Conservation (phyloP, 2,888 invertebrate genomes). For the Isotomurus palustris region DNA sequence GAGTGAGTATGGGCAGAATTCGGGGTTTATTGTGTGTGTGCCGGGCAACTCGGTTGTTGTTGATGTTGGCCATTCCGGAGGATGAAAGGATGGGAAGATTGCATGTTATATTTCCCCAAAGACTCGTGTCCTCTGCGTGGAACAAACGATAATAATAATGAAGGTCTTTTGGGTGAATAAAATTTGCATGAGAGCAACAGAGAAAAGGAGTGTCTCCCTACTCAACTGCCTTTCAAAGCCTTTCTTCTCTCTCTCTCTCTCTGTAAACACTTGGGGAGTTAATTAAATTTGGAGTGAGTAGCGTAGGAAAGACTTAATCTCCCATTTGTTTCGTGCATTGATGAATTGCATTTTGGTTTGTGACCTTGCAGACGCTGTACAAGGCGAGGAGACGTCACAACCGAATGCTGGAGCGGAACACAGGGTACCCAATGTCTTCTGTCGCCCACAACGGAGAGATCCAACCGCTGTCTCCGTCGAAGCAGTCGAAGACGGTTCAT, state of each 20-base stretch:
- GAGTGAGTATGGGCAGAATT: no score
- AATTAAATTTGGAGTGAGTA: background rate
- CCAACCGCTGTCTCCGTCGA: slow-evolving; percentile 18
- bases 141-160: no score
- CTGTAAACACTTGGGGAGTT: background rate
- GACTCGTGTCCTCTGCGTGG: no score
- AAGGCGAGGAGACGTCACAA: slow-evolving; percentile 36
- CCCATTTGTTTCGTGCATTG: background rate
- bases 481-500: slow-evolving; percentile 9
- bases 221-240: background rate
- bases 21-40: no score
- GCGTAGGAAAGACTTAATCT: no score
- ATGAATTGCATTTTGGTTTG: background rate
- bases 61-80: no score
- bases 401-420: slow-evolving; percentile 35
- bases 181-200: background rate
- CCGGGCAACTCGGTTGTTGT: no score
- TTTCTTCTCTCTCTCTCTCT: background rate
- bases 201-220: background rate
- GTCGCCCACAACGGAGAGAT: slow-evolving; percentile 16
- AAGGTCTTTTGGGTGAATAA: no score
- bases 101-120: no score
- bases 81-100: no score
- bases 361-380: slow-evolving; percentile 36
- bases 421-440: slow-evolving; percentile 31